Evolutionary conservation across 2,113 vertebrate genomes (phyloP).

Genomic region (Dendropsophus ebraccatus): DNA sequence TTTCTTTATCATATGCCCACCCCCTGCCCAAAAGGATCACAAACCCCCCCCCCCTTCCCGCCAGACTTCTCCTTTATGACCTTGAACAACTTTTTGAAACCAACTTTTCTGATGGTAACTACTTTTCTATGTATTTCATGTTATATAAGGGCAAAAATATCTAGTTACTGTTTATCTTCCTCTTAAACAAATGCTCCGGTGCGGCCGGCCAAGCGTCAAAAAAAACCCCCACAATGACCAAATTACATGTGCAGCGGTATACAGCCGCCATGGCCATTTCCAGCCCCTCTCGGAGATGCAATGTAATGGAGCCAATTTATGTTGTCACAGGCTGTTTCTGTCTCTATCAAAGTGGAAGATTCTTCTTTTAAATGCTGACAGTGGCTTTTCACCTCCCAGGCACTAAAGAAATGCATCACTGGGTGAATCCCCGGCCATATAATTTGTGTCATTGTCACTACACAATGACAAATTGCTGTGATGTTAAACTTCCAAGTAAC

Average conservation of each 20-base stretch:
- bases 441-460: conserved; percentile 54
- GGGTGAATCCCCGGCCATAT: conserved; percentile 46
- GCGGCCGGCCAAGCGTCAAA: background rate
- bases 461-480: conserved; percentile 53
- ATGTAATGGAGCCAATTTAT: conserved; percentile 51
- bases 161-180: background rate
- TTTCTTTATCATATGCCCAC: no score
- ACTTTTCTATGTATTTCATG: no score
- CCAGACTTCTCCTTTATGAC: no score
- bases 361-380: conserved; percentile 51
- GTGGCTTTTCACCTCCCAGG: conserved; percentile 32
- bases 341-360: conserved; percentile 51
- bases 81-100: no score
- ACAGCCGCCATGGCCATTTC: background rate
- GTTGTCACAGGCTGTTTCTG: conserved; percentile 29
- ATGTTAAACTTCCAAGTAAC: conserved; percentile 39
- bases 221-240: background rate
- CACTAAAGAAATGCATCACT: conserved; percentile 50
- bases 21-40: no score
- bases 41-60: no score
- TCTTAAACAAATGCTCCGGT: background rate
- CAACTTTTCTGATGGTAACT: no score
- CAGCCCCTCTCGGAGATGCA: conserved; percentile 5
- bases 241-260: background rate
- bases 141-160: no score